A percentile compares a stretch with the other conserved stretches of the same genome.
These are phyloP conservation scores for Papilio aristodemus DNA, from an alignment of 1,140 invertebrate genomes.

Conservation along the genomic window DNA sequence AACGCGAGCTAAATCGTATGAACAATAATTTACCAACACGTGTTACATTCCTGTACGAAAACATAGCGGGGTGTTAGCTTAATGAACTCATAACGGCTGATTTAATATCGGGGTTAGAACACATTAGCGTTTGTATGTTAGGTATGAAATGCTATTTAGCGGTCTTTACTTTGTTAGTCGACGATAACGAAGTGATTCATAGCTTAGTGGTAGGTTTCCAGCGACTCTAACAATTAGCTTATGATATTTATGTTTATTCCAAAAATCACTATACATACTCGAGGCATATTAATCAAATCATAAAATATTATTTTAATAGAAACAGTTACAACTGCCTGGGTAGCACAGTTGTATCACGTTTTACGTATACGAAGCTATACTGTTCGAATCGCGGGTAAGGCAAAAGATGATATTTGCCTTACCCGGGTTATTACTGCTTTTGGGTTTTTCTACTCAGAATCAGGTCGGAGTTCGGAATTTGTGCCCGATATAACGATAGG, in stretches of 20 bases:
- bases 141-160: constrained; percentile 44
- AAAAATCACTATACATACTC: neutral
- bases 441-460: no score
- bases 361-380: no score
- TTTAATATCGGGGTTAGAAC: constrained; percentile 51
- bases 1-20: constrained; percentile 28
- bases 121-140: constrained; percentile 42
- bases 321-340: no score
- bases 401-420: no score
- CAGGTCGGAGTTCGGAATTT: no score
- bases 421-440: no score
- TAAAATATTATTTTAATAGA: neutral
- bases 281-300: neutral
- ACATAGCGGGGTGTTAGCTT: constrained; percentile 43
- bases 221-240: constrained; percentile 13
- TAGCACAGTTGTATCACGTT: no score
- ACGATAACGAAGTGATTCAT: constrained; percentile 27
- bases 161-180: constrained; percentile 27
- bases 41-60: constrained; percentile 43
- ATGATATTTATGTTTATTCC: constrained; percentile 1
- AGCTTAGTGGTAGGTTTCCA: neutral
- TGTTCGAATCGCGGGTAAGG: no score
- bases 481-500: no score
- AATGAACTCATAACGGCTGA: constrained; percentile 61
- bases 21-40: constrained; percentile 45